These are phyloP conservation scores for Pseudomugil gertrudae DNA, from an alignment of 2,797 vertebrate species.

Conservation along the genomic window DNA sequence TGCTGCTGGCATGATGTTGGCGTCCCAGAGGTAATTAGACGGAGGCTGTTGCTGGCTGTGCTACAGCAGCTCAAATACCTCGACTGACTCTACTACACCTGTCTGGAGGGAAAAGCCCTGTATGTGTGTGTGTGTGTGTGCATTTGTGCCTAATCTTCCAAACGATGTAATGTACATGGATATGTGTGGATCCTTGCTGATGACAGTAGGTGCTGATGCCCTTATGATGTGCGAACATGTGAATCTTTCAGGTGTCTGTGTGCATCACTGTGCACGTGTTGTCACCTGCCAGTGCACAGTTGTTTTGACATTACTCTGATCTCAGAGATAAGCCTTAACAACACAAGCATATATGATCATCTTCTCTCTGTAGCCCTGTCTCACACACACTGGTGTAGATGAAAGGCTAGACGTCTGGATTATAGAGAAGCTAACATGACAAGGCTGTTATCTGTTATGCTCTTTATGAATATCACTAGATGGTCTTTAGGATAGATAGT, in stretches of 20 bases:
- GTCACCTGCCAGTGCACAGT: slow-evolving; percentile 67
- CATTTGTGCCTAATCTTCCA: neutral
- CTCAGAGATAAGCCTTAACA: slow-evolving; percentile 74
- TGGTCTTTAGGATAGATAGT: slow-evolving; percentile 79
- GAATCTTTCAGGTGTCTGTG: slow-evolving; percentile 14
- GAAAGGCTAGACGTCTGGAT: slow-evolving; percentile 74
- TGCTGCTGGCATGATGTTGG: slow-evolving; percentile 63
- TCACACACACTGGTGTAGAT: slow-evolving; percentile 55
- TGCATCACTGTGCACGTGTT: slow-evolving; percentile 26
- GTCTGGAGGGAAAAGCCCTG: slow-evolving; percentile 51
- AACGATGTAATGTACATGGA: slow-evolving; percentile 6
- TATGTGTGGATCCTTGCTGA: slow-evolving; percentile 3
- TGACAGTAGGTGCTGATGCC: slow-evolving; percentile 21
- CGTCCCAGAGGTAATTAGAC: slow-evolving; percentile 75
- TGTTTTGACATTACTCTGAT: slow-evolving; percentile 79
- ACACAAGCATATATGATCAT: slow-evolving; percentile 77
- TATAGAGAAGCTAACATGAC: slow-evolving; percentile 77
- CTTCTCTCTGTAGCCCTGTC: slow-evolving; percentile 36
- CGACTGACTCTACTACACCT: slow-evolving; percentile 66
- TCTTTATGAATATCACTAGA: slow-evolving; percentile 82
- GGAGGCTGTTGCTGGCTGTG: slow-evolving; percentile 69
- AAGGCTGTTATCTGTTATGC: slow-evolving; percentile 82
- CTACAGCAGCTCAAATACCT: slow-evolving; percentile 73
- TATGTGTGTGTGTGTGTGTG: slow-evolving; percentile 3
- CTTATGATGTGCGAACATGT: slow-evolving; percentile 14